A percentile compares a stretch with the other conserved stretches of the same genome.
Evolutionary conservation across 2,888 invertebrate genomes (phyloP).

Genomic region (Lasioglossum figueresi): DNA sequence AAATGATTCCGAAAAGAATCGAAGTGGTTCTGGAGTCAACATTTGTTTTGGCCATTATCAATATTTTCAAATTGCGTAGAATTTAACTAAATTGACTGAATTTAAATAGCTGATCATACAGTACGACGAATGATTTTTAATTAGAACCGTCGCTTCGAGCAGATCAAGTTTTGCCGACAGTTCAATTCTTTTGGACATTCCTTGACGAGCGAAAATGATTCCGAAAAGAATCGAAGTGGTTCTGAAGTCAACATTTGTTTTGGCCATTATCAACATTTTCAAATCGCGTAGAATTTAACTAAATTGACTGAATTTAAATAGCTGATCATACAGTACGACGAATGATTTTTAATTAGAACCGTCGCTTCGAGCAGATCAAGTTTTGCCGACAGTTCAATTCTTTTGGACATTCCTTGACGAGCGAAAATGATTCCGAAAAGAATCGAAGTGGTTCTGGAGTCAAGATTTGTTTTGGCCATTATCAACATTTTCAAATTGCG

Average conservation of each 20-base stretch:
- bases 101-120: not conserved
- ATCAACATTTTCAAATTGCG: no score
- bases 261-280: no score
- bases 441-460: no score
- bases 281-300: no score
- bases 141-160: not conserved
- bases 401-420: not conserved
- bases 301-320: no score
- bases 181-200: not conserved
- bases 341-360: not conserved
- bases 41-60: no score
- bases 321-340: not conserved
- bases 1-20: not conserved
- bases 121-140: not conserved
- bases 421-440: not conserved
- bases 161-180: not conserved
- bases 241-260: no score
- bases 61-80: no score
- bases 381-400: not conserved
- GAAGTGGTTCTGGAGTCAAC: no score
- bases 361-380: not conserved
- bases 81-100: no score
- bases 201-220: not conserved
- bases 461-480: no score
- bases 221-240: not conserved